Conservation (phyloP, 2,888 invertebrate genomes). For the Tipula confusa region DNA sequence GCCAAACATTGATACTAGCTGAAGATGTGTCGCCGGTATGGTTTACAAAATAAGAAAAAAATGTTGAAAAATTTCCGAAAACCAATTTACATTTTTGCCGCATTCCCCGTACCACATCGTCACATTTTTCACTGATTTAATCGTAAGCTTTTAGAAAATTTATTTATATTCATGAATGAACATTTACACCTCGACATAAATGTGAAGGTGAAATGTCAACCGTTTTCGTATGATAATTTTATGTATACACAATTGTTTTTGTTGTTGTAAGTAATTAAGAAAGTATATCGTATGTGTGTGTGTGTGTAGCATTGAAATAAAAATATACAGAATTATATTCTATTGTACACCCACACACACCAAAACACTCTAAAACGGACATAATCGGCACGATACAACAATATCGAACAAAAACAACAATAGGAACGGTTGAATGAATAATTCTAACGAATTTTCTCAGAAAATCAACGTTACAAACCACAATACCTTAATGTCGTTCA, state of each 20-base stretch:
- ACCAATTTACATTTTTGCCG: not conserved
- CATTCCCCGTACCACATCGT: too few relatives aligned
- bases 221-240: not conserved
- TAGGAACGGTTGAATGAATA: not conserved
- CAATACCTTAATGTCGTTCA: not conserved
- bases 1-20: not conserved
- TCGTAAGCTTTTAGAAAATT: not conserved
- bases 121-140: slow-evolving; percentile 20
- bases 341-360: not conserved
- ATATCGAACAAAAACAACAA: not conserved
- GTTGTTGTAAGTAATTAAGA: not conserved
- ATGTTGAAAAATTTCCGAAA: not conserved
- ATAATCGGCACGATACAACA: not conserved
- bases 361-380: not conserved
- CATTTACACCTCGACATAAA: not conserved
- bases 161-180: not conserved
- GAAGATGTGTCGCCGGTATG: not conserved
- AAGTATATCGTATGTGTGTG: not conserved
- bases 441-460: not conserved
- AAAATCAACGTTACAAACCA: not conserved
- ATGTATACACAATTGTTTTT: not conserved
- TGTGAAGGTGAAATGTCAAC: not conserved
- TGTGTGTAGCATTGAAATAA: not conserved
- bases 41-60: not conserved
- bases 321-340: not conserved